These are phyloP conservation scores for Peromyscus eremicus DNA, from an alignment of 2,797 vertebrate genomes.

Conservation along the genomic window DNA sequence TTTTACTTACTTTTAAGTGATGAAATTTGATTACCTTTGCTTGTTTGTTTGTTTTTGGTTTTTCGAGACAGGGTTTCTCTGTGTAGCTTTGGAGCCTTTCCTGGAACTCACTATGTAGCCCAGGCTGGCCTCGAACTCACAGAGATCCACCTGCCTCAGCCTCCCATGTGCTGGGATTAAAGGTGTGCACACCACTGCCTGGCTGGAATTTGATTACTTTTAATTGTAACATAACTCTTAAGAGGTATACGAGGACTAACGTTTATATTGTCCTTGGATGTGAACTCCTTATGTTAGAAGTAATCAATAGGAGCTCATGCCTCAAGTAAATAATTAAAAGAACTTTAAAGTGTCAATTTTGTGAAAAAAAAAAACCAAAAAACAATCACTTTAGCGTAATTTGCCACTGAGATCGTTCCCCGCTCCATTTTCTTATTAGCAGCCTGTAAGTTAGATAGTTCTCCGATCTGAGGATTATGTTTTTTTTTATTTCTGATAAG, in stretches of 20 bases:
- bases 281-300: neutral
- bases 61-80: no score
- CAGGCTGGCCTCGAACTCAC: no score
- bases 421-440: neutral
- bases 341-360: neutral
- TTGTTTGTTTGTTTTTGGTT: no score
- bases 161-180: no score
- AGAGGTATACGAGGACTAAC: neutral
- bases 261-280: neutral
- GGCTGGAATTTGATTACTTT: neutral
- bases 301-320: neutral
- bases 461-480: neutral
- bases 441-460: neutral
- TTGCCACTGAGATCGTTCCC: neutral
- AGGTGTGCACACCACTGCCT: no score
- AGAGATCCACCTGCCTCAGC: no score
- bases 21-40: neutral
- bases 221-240: neutral
- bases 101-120: no score
- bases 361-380: neutral
- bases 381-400: neutral
- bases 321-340: neutral
- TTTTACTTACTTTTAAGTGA: neutral
- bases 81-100: no score
- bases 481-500: neutral